phyloP scores from a whole-genome alignment of 1,140 invertebrate species.

The Calephelis virginiensis region DNA sequence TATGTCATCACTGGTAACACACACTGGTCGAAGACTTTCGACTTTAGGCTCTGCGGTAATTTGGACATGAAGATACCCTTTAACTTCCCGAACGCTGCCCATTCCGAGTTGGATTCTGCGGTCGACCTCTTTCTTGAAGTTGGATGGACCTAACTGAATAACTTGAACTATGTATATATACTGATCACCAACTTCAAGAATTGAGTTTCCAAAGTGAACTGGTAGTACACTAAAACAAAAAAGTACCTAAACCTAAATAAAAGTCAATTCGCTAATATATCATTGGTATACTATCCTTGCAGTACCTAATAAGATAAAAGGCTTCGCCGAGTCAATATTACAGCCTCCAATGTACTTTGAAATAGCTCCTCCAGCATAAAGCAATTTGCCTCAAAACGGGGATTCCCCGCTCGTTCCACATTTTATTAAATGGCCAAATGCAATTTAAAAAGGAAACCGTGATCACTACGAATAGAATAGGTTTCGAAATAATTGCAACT shows the following conservation, averaged over 20 bases:
- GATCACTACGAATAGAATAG: background rate
- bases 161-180: too few species aligned
- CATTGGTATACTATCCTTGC: background rate
- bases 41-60: too few species aligned
- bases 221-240: background rate
- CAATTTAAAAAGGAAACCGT: conserved; percentile 14
- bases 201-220: too few species aligned
- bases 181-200: too few species aligned
- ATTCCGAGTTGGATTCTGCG: too few species aligned
- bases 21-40: too few species aligned
- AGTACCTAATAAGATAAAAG: conserved; percentile 1
- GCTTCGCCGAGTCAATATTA: conserved; percentile 8
- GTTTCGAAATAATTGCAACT: conserved; percentile 3
- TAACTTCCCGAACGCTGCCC: too few species aligned
- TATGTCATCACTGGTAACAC: too few species aligned
- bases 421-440: conserved; percentile 13
- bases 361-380: conserved; percentile 11
- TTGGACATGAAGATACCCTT: too few species aligned
- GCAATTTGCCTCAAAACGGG: conserved; percentile 1
- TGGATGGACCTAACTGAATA: too few species aligned
- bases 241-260: background rate
- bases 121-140: too few species aligned
- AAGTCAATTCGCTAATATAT: background rate
- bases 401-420: conserved; percentile 2
- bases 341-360: background rate